phyloP scores from a whole-genome alignment of 2,888 invertebrate species.

The Acronicta psi region DNA sequence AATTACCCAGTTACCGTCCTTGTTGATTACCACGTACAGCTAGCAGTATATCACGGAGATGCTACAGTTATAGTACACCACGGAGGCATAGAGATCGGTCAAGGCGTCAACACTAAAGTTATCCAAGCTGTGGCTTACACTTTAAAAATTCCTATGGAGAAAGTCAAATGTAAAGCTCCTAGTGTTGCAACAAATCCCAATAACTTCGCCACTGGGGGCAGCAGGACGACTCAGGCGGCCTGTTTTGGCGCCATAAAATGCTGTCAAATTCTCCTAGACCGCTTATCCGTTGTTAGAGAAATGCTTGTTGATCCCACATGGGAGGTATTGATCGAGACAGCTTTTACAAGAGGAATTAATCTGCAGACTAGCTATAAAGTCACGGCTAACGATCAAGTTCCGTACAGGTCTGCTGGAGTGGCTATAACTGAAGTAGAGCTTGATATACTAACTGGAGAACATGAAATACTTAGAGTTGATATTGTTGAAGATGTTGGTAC shows the following conservation, averaged over 20 bases:
- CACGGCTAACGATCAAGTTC: slow-evolving; percentile 66
- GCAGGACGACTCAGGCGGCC: slow-evolving; percentile 76
- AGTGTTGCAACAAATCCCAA: slow-evolving; percentile 91
- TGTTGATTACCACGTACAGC: slow-evolving; percentile 88
- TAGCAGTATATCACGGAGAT: slow-evolving; percentile 92
- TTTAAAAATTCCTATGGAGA: slow-evolving; percentile 90
- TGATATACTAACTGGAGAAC: slow-evolving; percentile 93
- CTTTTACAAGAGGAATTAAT: slow-evolving; percentile 75
- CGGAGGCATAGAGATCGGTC: slow-evolving; percentile 94
- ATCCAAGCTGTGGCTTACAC: slow-evolving; percentile 91
- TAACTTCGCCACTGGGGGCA: slow-evolving; percentile 90
- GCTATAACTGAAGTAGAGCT: slow-evolving; percentile 91
- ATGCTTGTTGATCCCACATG: slow-evolving; percentile 82
- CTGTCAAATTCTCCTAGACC: slow-evolving; percentile 85
- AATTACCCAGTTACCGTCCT: slow-evolving; percentile 89
- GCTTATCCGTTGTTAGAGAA: slow-evolving; percentile 81
- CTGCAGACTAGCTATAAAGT: slow-evolving; percentile 74
- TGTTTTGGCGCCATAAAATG: slow-evolving; percentile 76
- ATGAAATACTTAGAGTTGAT: slow-evolving; percentile 90
- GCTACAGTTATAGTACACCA: slow-evolving; percentile 92
- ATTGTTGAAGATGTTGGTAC: slow-evolving; percentile 91
- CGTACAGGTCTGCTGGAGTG: slow-evolving; percentile 86
- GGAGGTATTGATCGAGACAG: slow-evolving; percentile 85
- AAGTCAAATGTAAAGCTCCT: slow-evolving; percentile 91
- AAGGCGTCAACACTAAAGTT: slow-evolving; percentile 93